Base-by-base conservation (phyloP, 2,888 invertebrate species). In the Leptura quadrifasciata region DNA sequence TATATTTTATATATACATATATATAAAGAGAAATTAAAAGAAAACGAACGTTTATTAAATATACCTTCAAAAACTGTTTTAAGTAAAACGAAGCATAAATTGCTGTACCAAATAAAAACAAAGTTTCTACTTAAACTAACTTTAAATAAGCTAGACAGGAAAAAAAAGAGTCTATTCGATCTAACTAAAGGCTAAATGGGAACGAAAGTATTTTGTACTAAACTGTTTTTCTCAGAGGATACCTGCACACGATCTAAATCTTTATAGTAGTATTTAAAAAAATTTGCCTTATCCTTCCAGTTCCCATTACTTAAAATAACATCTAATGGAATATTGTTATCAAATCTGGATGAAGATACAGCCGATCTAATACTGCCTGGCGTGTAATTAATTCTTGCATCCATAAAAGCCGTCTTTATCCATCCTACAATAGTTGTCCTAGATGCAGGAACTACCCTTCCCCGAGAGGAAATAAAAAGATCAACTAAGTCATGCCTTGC, bases 331-430 rank as follows among this genome's bases (percentile, higher is more conserved):
- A 78, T 17, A 2, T 72, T 61, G 31, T 63, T 75, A 21, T 75
- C 15, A 12, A 20, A 72, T 47, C 77, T 27, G 12, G 77, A 75
- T 31, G 75, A 77, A n/a, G 75, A 72, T 17, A 77, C 75, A 8
- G 77, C 72, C 0, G 75, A 74, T 57, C 75, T 65, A 17, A 79
- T 78, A 60, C 78, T 79, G 12, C 76, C 79, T 31, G 79, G 74
- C n/a, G 74, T 60, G 24, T 21, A 65, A 17, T 55, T 24, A 35
- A 79, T 78, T 15, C 65, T 72, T 6, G 73, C 76, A 18, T 57
- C 24, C 15, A 9, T 31, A 61, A 79, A 76, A 61, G 65, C 64
- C 55, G 76, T 67, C 27, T 74, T 78, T 9, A 79, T 60, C 79
- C 78, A 79, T 31, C 75, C 76, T 18, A 78, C 79, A 24, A 79